A percentile compares a stretch with the other conserved stretches of the same genome.
Conservation (phyloP, 2,113 vertebrate species). For the Monarcha castaneiventris region DNA sequence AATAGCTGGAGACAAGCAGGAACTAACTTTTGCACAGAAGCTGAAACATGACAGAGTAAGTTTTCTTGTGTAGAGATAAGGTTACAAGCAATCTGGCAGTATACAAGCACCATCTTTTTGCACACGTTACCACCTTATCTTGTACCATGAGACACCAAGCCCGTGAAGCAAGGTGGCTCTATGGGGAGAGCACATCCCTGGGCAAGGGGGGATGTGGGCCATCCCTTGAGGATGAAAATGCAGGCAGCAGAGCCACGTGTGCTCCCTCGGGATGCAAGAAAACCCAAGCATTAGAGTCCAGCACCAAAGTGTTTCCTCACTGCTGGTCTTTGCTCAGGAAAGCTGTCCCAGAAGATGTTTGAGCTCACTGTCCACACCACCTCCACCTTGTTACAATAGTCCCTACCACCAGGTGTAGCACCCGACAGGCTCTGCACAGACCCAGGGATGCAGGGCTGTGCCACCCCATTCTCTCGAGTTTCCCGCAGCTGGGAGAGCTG, state of each 20-base stretch:
- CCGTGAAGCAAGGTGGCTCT: background rate
- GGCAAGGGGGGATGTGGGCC: background rate
- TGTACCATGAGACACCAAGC: background rate
- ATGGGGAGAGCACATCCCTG: background rate
- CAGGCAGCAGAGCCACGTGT: background rate
- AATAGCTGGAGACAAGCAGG: background rate
- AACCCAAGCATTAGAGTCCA: background rate
- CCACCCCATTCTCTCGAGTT: background rate
- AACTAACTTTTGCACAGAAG: background rate
- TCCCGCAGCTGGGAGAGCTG: background rate
- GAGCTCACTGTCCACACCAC: background rate
- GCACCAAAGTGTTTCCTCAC: background rate
- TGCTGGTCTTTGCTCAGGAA: background rate
- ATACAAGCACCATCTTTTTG: background rate
- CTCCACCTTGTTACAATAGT: background rate
- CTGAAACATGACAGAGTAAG: background rate
- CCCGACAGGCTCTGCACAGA: background rate
- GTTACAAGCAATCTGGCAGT: background rate
- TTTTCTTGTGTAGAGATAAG: background rate
- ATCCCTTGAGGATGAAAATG: background rate
- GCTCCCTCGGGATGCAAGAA: background rate
- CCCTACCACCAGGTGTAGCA: background rate
- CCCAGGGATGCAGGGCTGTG: background rate
- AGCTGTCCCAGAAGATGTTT: background rate
- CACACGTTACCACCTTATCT: background rate